Evolutionary conservation across 1,140 invertebrate species (phyloP).

Genomic region (Aplysia californica): DNA sequence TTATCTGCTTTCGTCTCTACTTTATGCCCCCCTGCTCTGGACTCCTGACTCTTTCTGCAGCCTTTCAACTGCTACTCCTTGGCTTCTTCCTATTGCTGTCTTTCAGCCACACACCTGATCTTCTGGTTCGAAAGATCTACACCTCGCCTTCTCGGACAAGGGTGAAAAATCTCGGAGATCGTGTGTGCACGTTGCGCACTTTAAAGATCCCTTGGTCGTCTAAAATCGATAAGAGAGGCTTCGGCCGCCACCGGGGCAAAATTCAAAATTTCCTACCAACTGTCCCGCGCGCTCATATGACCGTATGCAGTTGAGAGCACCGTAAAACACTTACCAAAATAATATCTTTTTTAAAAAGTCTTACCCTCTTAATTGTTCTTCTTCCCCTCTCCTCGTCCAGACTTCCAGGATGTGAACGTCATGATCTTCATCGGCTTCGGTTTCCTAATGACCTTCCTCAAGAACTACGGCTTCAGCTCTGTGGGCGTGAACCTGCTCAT

Average conservation of each 20-base stretch:
- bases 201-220: not conserved
- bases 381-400: slow-evolving; percentile 38
- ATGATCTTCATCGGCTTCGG: slow-evolving; percentile 99
- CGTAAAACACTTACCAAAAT: not conserved
- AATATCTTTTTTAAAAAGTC: not conserved
- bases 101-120: too few relatives aligned
- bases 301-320: not conserved
- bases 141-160: too few relatives aligned
- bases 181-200: too few relatives aligned
- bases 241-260: too few relatives aligned
- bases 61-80: too few relatives aligned
- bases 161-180: too few relatives aligned
- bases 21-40: too few relatives aligned
- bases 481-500: slow-evolving; percentile 89
- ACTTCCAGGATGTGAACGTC: slow-evolving; percentile 95
- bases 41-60: too few relatives aligned
- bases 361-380: not conserved
- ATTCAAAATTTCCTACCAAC: too few relatives aligned
- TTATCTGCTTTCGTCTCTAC: too few relatives aligned
- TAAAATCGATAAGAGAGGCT: not conserved
- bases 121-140: too few relatives aligned
- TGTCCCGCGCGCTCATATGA: not conserved
- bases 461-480: slow-evolving; percentile 89
- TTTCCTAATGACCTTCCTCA: slow-evolving; percentile 95
- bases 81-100: too few relatives aligned